phyloP scores from a whole-genome alignment of 2,797 vertebrate genomes.

The Chromobotia macracanthus region DNA sequence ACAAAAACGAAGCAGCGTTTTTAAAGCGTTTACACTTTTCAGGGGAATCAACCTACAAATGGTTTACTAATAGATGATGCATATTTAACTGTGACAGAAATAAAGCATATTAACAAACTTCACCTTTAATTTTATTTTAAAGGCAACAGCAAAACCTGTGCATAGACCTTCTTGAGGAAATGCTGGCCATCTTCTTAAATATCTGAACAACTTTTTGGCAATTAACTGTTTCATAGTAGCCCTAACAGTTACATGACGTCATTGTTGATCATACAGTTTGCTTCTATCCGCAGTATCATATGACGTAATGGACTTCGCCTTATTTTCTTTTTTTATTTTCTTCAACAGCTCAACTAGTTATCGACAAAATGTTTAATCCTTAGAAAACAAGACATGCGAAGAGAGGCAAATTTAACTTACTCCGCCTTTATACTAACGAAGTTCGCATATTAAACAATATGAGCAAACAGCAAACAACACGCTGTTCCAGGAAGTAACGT shows the following conservation, averaged over 20 bases:
- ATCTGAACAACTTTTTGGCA: not conserved
- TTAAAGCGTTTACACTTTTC: not conserved
- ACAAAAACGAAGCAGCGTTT: not conserved
- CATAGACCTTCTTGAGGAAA: not conserved
- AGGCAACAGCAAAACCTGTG: not conserved
- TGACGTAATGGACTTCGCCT: constrained; percentile 26
- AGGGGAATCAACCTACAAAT: not conserved
- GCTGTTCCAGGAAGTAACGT: constrained; percentile 57
- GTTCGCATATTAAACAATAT: not conserved
- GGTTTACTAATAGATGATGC: not conserved
- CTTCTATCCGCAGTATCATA: constrained; percentile 20
- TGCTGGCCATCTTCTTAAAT: not conserved
- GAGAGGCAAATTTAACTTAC: too few species aligned
- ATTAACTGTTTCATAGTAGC: not conserved
- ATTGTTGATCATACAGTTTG: not conserved
- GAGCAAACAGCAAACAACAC: constrained; percentile 37
- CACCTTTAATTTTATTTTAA: not conserved
- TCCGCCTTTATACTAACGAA: too few species aligned
- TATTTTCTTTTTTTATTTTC: not conserved
- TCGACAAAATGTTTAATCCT: not conserved
- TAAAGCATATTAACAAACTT: not conserved
- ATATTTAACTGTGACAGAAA: not conserved
- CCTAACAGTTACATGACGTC: constrained; percentile 1
- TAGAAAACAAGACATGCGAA: not conserved
- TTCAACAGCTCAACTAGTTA: not conserved